Percentiles rank a stretch among this genome's conserved stretches.
phyloP scores from a whole-genome alignment of 2,888 invertebrate species.

The Eremobia ochroleuca region DNA sequence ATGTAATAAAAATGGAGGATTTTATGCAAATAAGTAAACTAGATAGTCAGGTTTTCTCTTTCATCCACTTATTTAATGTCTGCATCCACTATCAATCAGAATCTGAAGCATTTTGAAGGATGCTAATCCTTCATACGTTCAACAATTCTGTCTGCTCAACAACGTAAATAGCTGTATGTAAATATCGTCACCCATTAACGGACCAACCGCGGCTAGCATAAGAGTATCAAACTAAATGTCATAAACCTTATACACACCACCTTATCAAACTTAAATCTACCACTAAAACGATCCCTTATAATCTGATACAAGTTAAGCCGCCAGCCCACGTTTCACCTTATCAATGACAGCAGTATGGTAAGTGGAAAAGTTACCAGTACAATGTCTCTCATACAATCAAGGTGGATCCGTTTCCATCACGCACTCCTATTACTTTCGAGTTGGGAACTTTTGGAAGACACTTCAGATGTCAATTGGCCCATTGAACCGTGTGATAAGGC shows the following conservation, averaged over 20 bases:
- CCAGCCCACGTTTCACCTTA: conserved; percentile 47
- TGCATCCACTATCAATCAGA: not conserved
- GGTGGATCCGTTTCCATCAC: conserved; percentile 49
- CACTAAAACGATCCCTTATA: conserved; percentile 14
- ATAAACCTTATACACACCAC: not conserved
- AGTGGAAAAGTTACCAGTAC: conserved; percentile 52
- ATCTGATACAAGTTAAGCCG: conserved; percentile 49
- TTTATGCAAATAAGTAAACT: not conserved
- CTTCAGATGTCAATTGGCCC: conserved; percentile 45
- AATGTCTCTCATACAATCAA: conserved; percentile 54
- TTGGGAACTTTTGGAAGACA: conserved; percentile 48
- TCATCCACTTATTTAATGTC: not conserved
- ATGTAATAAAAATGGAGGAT: not conserved
- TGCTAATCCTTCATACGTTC: not conserved
- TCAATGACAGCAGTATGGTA: conserved; percentile 47
- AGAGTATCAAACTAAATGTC: not conserved
- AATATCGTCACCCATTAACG: not conserved
- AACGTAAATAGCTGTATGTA: not conserved
- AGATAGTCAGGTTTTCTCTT: too few species aligned
- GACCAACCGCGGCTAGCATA: not conserved
- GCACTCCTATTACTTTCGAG: conserved; percentile 50
- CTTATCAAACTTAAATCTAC: conserved; percentile 6
- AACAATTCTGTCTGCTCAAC: not conserved
- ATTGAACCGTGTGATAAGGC: conserved; percentile 54
- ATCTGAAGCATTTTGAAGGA: not conserved